phyloP scores from a whole-genome alignment of 37 sponge, comb jelly and placozoan species.

The Chondrosia reniformis region DNA sequence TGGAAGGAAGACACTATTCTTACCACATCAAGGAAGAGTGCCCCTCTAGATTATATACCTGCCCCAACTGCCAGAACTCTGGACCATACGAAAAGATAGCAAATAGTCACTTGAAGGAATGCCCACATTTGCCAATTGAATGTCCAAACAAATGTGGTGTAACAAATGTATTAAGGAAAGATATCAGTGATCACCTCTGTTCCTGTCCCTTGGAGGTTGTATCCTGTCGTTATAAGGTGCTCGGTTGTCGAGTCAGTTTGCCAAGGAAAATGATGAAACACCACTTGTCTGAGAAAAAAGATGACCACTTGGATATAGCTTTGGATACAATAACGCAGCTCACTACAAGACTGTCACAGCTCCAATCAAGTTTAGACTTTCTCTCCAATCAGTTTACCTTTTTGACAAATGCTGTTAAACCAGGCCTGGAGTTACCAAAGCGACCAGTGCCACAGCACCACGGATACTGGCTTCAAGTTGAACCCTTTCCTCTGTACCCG shows the following conservation, averaged over 20 bases:
- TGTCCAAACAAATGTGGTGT: slow-evolving; percentile 15
- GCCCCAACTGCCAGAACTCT: neutral
- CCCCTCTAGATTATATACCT: neutral
- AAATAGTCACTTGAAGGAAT: neutral
- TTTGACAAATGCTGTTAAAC: too few species aligned
- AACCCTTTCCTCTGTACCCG: too few species aligned
- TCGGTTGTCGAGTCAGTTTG: neutral
- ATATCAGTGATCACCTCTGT: neutral
- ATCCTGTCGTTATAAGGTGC: neutral
- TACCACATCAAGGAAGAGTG: slow-evolving; percentile 7
- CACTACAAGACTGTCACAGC: too few species aligned
- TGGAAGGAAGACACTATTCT: neutral
- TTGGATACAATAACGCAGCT: neutral
- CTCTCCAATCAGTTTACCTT: too few species aligned
- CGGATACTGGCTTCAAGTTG: too few species aligned
- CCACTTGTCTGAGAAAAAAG: slow-evolving; percentile 1
- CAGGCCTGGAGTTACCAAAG: too few species aligned
- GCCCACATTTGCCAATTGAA: neutral
- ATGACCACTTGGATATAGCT: neutral
- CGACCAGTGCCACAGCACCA: too few species aligned
- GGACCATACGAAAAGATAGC: neutral
- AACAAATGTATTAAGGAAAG: neutral
- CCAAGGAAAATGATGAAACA: neutral
- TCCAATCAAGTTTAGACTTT: too few species aligned
- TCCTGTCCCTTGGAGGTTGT: neutral